A percentile compares a stretch with the other conserved stretches of the same genome.
Conservation (phyloP, 2,888 invertebrate species). For the Leucophora obtusa region DNA sequence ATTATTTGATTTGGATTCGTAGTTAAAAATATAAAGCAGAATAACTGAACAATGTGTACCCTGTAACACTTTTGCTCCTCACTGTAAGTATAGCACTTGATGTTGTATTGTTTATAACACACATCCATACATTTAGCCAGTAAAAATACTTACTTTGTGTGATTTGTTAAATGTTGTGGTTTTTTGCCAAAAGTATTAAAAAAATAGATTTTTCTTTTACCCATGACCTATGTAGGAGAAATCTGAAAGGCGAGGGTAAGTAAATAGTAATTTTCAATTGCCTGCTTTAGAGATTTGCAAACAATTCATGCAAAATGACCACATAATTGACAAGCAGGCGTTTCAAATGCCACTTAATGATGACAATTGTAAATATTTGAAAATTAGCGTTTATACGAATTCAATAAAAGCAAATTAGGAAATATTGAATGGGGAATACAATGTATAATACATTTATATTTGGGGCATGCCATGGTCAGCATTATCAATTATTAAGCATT, state of each 20-base stretch:
- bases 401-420: conserved; percentile 47
- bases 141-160: conserved; percentile 18
- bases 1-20: no score
- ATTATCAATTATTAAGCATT: no score
- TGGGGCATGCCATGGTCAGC: no score
- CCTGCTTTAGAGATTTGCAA: conserved; percentile 1
- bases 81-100: conserved; percentile 31
- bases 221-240: background rate
- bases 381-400: conserved; percentile 30
- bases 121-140: background rate
- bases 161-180: conserved; percentile 55
- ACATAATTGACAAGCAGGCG: conserved; percentile 53
- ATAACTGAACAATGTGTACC: no score
- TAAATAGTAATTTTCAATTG: conserved; percentile 2
- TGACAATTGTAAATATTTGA: conserved; percentile 45
- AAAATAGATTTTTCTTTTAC: background rate
- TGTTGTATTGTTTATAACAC: conserved; percentile 38
- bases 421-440: background rate
- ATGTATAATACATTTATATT: no score
- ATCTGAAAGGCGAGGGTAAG: background rate
- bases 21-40: no score
- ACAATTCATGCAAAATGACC: conserved; percentile 45
- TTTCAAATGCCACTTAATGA: conserved; percentile 55
- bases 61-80: no score
- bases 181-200: conserved; percentile 27